These are phyloP conservation scores for Ia io DNA, from an alignment of 2,113 vertebrate genomes.

Conservation along the genomic window DNA sequence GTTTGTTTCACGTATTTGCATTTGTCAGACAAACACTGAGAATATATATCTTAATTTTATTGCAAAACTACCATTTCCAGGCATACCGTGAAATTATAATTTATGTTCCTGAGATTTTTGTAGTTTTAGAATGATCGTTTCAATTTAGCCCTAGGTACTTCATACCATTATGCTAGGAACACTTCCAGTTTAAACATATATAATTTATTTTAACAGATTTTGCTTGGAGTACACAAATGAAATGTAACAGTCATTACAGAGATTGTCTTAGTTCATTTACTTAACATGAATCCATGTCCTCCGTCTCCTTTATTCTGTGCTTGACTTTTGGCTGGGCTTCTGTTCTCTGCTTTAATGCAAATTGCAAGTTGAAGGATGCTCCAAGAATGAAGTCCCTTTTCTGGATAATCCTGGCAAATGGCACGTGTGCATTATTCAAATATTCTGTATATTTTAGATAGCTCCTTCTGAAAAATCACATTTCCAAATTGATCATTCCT, in stretches of 20 bases:
- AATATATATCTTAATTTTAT: slow-evolving; percentile 71
- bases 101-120: slow-evolving; percentile 67
- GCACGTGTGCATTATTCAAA: neutral
- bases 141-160: slow-evolving; percentile 59
- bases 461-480: neutral
- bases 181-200: slow-evolving; percentile 65
- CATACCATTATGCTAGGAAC: slow-evolving; percentile 55
- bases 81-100: slow-evolving; percentile 71
- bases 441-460: slow-evolving; percentile 9
- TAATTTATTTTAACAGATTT: slow-evolving; percentile 70
- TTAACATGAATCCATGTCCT: slow-evolving; percentile 42
- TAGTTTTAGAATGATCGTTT: slow-evolving; percentile 66
- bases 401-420: neutral
- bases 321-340: slow-evolving; percentile 8
- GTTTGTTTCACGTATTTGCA: slow-evolving; percentile 72
- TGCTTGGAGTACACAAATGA: slow-evolving; percentile 60
- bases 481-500: slow-evolving; percentile 9
- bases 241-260: slow-evolving; percentile 60
- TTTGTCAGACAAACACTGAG: slow-evolving; percentile 73
- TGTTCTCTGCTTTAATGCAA: slow-evolving; percentile 22
- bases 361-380: neutral
- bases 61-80: slow-evolving; percentile 67
- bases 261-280: slow-evolving; percentile 55
- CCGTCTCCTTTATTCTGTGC: slow-evolving; percentile 11
- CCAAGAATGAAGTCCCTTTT: neutral